Conservation (phyloP, 2,113 vertebrate species). For the Peromyscus maniculatus region DNA sequence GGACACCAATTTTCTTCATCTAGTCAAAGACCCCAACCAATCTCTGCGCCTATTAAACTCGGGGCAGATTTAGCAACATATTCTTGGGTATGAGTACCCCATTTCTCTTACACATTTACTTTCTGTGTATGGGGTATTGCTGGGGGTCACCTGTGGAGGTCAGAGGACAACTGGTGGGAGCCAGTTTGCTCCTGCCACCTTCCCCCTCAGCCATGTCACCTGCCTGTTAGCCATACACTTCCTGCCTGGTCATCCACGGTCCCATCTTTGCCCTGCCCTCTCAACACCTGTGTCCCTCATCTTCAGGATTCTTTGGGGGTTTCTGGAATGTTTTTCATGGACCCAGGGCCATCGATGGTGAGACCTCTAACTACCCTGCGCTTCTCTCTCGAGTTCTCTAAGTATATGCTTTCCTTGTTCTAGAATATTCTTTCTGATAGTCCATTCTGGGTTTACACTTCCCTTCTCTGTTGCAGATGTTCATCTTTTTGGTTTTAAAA, state of each 20-base stretch:
- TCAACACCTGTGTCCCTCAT: background rate
- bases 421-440: background rate
- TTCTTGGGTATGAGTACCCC: background rate
- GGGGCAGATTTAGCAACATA: background rate
- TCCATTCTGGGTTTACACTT: background rate
- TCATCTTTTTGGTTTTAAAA: conserved; percentile 53
- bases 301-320: background rate
- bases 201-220: background rate
- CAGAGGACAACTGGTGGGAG: background rate
- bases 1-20: background rate
- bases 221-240: background rate
- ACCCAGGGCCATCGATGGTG: background rate
- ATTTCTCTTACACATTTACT: background rate
- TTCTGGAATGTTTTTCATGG: background rate
- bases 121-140: background rate
- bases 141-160: too few species aligned
- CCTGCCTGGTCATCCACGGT: background rate
- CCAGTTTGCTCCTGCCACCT: too few species aligned
- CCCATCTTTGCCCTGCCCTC: background rate
- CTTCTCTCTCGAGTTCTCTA: background rate
- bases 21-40: background rate
- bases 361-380: background rate
- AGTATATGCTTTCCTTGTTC: conserved; percentile 9
- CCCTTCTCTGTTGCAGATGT: background rate
- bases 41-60: background rate